Conservation (phyloP, 2,888 invertebrate species). For the Ecdyonurus torrentis region DNA sequence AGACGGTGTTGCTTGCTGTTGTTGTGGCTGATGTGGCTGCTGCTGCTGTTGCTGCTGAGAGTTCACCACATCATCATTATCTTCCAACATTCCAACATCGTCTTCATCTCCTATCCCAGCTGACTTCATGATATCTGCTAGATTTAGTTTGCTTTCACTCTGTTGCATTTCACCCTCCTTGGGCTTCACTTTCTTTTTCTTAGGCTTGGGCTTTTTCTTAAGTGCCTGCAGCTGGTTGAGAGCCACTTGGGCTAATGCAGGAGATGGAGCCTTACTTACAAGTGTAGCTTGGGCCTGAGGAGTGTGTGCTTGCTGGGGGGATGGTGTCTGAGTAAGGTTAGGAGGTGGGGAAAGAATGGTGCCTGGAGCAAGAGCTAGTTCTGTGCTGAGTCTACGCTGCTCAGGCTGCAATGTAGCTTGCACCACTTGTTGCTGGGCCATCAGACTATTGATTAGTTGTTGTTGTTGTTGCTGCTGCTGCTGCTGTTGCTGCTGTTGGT, state of each 20-base stretch:
- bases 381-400: neutral
- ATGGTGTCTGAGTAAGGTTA: neutral
- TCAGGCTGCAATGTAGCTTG: neutral
- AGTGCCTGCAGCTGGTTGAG: neutral
- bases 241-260: neutral
- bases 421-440: neutral
- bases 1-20: conserved; percentile 20
- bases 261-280: neutral
- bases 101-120: conserved; percentile 55
- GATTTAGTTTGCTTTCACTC: conserved; percentile 35
- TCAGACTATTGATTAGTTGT: neutral
- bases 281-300: neutral
- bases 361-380: neutral
- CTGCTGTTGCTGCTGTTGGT: conserved; percentile 13
- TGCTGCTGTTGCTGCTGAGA: conserved; percentile 3
- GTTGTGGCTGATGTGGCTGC: conserved; percentile 11
- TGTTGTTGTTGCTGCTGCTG: conserved; percentile 15
- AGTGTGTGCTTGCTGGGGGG: neutral
- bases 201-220: conserved; percentile 35
- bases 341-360: neutral
- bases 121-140: conserved; percentile 56
- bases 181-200: conserved; percentile 34
- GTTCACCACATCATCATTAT: neutral
- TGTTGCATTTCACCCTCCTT: conserved; percentile 22
- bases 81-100: conserved; percentile 24